Conservation (phyloP, 2,888 invertebrate species). For the Drosophila tripunctata region DNA sequence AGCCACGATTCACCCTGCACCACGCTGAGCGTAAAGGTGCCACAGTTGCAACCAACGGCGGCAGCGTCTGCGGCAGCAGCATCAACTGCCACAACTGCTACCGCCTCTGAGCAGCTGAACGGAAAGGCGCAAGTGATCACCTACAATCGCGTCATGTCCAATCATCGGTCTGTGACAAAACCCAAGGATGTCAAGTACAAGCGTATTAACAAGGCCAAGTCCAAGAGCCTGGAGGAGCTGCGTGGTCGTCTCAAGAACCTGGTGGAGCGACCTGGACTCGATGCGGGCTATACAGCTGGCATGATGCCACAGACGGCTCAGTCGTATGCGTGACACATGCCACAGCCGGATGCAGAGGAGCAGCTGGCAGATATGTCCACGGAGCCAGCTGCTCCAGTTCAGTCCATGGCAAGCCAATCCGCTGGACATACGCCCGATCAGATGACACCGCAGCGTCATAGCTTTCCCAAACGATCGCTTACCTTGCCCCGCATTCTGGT, state of each 20-base stretch:
- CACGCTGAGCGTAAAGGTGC: slow-evolving; percentile 70
- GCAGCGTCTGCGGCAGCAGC: slow-evolving; percentile 57
- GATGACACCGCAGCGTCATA: slow-evolving; percentile 54
- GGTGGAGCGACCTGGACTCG: slow-evolving; percentile 88
- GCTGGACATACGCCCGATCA: slow-evolving; percentile 46
- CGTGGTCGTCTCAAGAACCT: slow-evolving; percentile 93
- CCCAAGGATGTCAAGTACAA: slow-evolving; percentile 96
- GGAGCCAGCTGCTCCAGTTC: slow-evolving; percentile 7
- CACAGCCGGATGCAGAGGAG: slow-evolving; percentile 31
- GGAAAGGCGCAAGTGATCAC: slow-evolving; percentile 87
- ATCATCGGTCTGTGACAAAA: slow-evolving; percentile 94
- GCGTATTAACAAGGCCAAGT: slow-evolving; percentile 95
- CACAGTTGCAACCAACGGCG: slow-evolving; percentile 59
- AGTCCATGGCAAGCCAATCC: slow-evolving; percentile 13
- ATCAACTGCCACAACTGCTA: slow-evolving; percentile 53
- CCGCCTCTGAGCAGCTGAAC: slow-evolving; percentile 43
- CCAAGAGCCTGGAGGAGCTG: slow-evolving; percentile 93
- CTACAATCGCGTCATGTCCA: slow-evolving; percentile 94
- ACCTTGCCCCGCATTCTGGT: slow-evolving; percentile 79
- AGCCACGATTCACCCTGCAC: slow-evolving; percentile 73
- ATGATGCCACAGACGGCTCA: slow-evolving; percentile 85
- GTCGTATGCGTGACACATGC: slow-evolving; percentile 86
- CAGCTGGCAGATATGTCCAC: slow-evolving; percentile 7
- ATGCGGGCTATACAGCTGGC: slow-evolving; percentile 71
- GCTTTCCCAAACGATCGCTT: slow-evolving; percentile 77